phyloP scores from a whole-genome alignment of 2,888 invertebrate genomes.

The Ferrisia virgata region DNA sequence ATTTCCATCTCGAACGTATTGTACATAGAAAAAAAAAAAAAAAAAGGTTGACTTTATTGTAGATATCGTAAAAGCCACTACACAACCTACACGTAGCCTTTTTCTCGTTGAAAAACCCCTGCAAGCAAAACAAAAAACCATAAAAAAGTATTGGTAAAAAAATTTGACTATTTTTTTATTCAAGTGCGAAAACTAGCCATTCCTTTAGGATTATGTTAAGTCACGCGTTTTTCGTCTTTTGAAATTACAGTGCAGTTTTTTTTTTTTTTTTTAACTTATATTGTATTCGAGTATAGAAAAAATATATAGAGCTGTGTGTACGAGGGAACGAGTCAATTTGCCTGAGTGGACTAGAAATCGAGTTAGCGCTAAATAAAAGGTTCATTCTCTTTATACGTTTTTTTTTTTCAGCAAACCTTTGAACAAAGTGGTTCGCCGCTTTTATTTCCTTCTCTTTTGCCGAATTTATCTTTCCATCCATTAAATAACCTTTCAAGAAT shows the following conservation, averaged over 20 bases:
- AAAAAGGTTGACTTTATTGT: too few relatives aligned
- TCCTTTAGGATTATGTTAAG: conserved; percentile 7
- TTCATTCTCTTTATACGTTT: conserved; percentile 4
- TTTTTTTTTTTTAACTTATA: not conserved
- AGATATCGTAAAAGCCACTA: not conserved
- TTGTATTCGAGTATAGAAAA: conserved; percentile 1
- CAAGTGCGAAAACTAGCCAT: not conserved
- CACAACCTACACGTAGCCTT: not conserved
- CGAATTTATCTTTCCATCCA: conserved; percentile 39
- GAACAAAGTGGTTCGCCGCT: conserved; percentile 44
- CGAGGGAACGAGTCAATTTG: conserved; percentile 38
- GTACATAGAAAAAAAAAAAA: too few relatives aligned
- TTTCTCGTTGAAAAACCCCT: not conserved
- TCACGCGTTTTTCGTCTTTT: conserved; percentile 27
- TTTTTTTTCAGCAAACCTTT: conserved; percentile 40
- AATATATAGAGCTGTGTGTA: not conserved
- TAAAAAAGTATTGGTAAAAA: not conserved
- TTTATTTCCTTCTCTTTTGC: conserved; percentile 36
- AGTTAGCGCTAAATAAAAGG: conserved; percentile 43
- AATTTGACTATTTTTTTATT: conserved; percentile 11
- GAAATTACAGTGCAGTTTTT: conserved; percentile 3
- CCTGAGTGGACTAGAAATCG: conserved; percentile 45
- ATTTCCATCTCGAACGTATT: too few relatives aligned
- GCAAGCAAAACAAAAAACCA: not conserved
- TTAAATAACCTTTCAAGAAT: conserved; percentile 41